These are phyloP conservation scores for Spodoptera littoralis DNA, from an alignment of 2,888 invertebrate species.

Conservation along the genomic window DNA sequence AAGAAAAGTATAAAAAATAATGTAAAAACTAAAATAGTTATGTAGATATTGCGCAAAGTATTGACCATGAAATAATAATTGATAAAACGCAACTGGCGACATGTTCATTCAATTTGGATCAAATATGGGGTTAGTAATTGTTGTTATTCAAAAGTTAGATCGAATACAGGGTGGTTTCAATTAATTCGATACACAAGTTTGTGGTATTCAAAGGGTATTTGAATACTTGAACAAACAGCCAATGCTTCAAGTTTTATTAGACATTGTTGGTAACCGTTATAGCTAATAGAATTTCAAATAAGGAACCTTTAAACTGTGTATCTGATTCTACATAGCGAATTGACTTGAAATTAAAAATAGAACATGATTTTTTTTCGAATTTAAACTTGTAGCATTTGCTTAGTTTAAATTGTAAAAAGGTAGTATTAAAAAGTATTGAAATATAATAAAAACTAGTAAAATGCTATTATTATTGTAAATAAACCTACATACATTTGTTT, in stretches of 20 bases:
- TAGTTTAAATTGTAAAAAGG: constrained; percentile 4
- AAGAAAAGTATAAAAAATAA: constrained; percentile 1
- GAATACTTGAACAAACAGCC: constrained; percentile 51
- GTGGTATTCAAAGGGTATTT: constrained; percentile 46
- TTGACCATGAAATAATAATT: constrained; percentile 35
- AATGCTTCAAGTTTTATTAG: constrained; percentile 57
- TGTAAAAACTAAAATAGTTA: constrained; percentile 3
- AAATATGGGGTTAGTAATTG: constrained; percentile 33
- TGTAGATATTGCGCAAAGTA: constrained; percentile 31
- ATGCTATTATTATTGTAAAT: constrained; percentile 20
- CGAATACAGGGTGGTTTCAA: constrained; percentile 78
- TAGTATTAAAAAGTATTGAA: constrained; percentile 16
- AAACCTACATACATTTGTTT: constrained; percentile 42
- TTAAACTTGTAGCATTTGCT: constrained; percentile 43
- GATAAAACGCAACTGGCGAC: constrained; percentile 57
- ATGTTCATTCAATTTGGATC: constrained; percentile 24
- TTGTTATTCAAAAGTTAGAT: constrained; percentile 46
- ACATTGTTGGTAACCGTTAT: constrained; percentile 21
- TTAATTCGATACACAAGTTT: constrained; percentile 52
- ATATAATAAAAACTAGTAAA: constrained; percentile 20
- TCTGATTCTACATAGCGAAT: not conserved
- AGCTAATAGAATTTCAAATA: constrained; percentile 18
- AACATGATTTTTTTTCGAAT: not conserved
- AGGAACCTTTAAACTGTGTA: constrained; percentile 14
- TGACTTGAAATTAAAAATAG: not conserved